Conservation (phyloP, 1,140 invertebrate genomes). For the Bombyx mori region DNA sequence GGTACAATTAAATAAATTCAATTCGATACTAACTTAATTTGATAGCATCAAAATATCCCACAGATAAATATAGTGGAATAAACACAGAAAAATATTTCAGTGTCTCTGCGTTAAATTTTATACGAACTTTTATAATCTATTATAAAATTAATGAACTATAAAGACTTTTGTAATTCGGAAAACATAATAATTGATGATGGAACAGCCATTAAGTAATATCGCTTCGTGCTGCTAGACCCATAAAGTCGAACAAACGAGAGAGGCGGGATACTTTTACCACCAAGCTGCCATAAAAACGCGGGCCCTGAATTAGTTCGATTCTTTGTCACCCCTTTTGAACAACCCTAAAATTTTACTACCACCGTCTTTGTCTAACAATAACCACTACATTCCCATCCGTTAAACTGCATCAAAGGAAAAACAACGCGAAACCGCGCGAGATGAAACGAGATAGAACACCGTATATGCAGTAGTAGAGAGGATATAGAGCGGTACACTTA, state of each 20-base stretch:
- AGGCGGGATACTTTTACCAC: constrained; percentile 69
- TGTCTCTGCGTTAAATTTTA: too few species aligned
- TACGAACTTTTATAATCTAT: constrained; percentile 12
- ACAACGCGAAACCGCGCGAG: constrained; percentile 64
- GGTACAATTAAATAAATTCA: too few species aligned
- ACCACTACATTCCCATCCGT: constrained; percentile 67
- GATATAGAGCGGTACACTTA: constrained; percentile 63
- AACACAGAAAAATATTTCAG: too few species aligned
- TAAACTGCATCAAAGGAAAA: constrained; percentile 70
- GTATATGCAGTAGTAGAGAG: constrained; percentile 69
- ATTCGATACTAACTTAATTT: too few species aligned
- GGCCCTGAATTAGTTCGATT: constrained; percentile 69
- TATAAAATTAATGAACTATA: constrained; percentile 48
- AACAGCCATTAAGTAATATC: constrained; percentile 39
- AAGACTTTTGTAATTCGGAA: constrained; percentile 46
- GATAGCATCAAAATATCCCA: too few species aligned
- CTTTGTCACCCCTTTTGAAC: constrained; percentile 69
- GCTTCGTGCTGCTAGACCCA: constrained; percentile 54
- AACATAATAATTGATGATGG: constrained; percentile 50
- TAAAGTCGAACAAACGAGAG: constrained; percentile 69
- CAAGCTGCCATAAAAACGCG: constrained; percentile 64
- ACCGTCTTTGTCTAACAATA: constrained; percentile 71
- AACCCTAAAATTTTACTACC: constrained; percentile 68
- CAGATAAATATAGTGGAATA: too few species aligned
- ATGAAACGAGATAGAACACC: constrained; percentile 71